phyloP scores from a whole-genome alignment of 1,140 invertebrate species.

The Sycophila sp. region DNA sequence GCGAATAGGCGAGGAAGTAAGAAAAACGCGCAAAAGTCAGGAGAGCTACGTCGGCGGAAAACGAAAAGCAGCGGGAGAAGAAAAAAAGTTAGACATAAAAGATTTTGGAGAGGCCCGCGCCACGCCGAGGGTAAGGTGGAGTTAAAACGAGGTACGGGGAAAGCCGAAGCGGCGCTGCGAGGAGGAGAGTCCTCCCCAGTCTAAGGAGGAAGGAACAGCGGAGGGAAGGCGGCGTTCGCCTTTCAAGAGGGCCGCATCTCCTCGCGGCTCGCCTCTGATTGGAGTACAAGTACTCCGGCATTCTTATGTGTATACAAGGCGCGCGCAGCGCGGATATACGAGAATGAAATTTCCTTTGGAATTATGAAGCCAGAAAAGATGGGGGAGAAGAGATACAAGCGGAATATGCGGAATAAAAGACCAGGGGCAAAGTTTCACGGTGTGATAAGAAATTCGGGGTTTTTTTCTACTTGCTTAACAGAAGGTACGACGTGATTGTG shows the following conservation, averaged over 20 bases:
- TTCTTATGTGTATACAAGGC: background rate
- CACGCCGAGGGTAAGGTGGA: background rate
- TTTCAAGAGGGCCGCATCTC: conserved; percentile 6
- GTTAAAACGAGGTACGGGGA: background rate
- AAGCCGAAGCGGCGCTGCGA: background rate
- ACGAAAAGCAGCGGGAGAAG: background rate
- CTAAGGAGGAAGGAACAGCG: background rate
- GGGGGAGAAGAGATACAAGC: background rate
- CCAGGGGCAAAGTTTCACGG: background rate
- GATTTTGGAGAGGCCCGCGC: background rate
- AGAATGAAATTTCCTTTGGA: conserved; percentile 9
- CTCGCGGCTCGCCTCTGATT: conserved; percentile 19
- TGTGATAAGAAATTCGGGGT: no score
- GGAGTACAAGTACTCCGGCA: conserved; percentile 22
- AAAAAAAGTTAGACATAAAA: conserved; percentile 12
- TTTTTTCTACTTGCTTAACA: no score
- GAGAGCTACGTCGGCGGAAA: background rate
- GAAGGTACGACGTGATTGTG: no score
- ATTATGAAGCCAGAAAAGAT: conserved; percentile 16
- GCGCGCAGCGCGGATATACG: background rate
- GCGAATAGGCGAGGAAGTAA: conserved; percentile 25
- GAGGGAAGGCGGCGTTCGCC: background rate
- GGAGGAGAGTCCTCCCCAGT: no score
- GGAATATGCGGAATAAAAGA: background rate
- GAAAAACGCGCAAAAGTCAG: conserved; percentile 31